phyloP scores from a whole-genome alignment of 37 sponge, comb jelly and placozoan species.

The Geodia barretti region DNA sequence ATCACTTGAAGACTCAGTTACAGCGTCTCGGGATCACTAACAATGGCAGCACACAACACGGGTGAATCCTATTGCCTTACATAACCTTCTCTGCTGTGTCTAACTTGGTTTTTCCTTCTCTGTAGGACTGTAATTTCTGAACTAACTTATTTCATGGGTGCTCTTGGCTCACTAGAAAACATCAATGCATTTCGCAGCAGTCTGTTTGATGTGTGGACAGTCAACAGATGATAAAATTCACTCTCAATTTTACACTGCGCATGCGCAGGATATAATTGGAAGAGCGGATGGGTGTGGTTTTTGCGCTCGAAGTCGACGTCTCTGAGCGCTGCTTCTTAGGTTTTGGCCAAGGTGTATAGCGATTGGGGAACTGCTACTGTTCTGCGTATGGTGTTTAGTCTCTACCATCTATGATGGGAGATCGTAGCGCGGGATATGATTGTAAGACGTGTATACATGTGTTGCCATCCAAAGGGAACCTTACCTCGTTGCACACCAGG shows the following conservation, averaged over 20 bases:
- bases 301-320: no score
- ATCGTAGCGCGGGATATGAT: no score
- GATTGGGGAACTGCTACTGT: no score
- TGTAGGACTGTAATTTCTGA: slow-evolving; percentile 83
- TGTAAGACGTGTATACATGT: no score
- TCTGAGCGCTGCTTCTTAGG: no score
- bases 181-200: slow-evolving; percentile 66
- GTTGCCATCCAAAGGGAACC: no score
- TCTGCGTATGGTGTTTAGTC: no score
- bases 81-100: neutral
- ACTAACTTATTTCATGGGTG: slow-evolving; percentile 61
- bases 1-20: slow-evolving; percentile 37
- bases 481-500: no score
- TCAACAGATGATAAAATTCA: slow-evolving; percentile 16
- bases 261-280: no score
- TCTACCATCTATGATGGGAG: no score
- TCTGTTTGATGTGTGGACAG: slow-evolving; percentile 86
- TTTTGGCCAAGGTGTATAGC: no score
- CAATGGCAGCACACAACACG: slow-evolving; percentile 88
- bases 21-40: slow-evolving; percentile 61
- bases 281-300: no score
- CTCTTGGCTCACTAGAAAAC: slow-evolving; percentile 70
- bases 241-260: neutral
- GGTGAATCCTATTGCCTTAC: slow-evolving; percentile 28
- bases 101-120: neutral